Percentiles rank a stretch among this genome's conserved stretches.
These are phyloP conservation scores for Trachelus tabidus DNA, from an alignment of 2,888 invertebrate genomes.

Conservation along the genomic window DNA sequence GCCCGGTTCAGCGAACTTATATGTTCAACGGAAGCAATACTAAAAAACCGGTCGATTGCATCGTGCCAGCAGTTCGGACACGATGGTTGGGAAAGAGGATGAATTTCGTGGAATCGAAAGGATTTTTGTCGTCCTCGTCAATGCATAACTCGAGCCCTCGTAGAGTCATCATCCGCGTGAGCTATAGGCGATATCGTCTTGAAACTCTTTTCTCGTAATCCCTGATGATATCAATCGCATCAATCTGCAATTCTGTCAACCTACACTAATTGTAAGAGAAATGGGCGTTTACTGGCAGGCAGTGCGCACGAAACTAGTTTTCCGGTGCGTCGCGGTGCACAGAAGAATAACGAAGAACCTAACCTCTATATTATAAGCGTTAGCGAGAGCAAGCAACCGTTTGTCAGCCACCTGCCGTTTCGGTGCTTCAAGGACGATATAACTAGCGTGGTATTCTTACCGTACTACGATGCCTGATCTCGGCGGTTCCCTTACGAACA, in stretches of 20 bases:
- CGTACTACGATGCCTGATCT: conserved; percentile 12
- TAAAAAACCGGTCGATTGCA: not conserved
- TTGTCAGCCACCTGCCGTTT: conserved; percentile 3
- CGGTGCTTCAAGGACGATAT: not conserved
- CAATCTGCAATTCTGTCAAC: conserved; percentile 61
- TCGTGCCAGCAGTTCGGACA: not conserved
- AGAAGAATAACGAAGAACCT: conserved; percentile 32
- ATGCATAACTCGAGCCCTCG: not conserved
- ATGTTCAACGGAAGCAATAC: not conserved
- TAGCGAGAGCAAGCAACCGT: conserved; percentile 9
- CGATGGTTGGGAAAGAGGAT: not conserved
- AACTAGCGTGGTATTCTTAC: conserved; percentile 4
- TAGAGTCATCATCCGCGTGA: not conserved
- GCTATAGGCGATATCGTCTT: not conserved
- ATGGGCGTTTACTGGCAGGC: conserved; percentile 61
- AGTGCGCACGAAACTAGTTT: conserved; percentile 51
- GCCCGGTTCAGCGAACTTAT: not conserved
- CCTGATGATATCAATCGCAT: conserved; percentile 61
- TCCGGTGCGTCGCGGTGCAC: conserved; percentile 45
- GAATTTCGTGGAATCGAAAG: not conserved
- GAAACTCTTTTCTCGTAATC: conserved; percentile 31
- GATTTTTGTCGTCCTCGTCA: not conserved
- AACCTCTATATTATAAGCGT: conserved; percentile 46
- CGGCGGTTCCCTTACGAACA: conserved; percentile 22
- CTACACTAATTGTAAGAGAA: conserved; percentile 51